Base-by-base conservation (phyloP, 2,888 invertebrate genomes). In the Bombylius discolor region DNA sequence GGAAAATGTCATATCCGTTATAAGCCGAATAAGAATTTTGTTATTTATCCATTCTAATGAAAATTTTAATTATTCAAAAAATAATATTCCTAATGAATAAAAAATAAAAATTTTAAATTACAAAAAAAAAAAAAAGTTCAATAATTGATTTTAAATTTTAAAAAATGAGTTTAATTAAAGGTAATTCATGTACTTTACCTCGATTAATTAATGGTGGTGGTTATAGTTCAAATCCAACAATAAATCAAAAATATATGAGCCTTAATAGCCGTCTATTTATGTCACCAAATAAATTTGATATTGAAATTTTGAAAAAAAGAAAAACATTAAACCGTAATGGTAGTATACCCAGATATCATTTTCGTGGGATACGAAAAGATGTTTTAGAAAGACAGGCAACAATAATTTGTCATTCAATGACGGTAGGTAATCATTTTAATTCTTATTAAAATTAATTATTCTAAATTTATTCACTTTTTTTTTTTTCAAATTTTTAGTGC, bases 331-430 rank as follows among this genome's bases (percentile, higher is more conserved):
- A 70, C 55, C 64, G 68, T 57, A 78, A 78, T 68, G 80, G 80
- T 23, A 78, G 73, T 59, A 79, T 79, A 51, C 77, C 81, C 52
- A 78, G 81, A 67, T 82, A 81, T 70, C 80, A 80, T 68, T 88
- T 89, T 71, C 81, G 88, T 65, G 89, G 89, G 46, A 77, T 89
- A 58, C 87, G 84, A 68, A 89, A 85, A 71, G 85, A 87, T 66
- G 79, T 84, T 66, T 69, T 89, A 61, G 84, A 85, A 62, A 77
- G 81, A 63, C 85, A 85, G 73, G 84, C 85, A n/a, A 83, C 81
- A 67, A 75, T 84, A 63, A 79, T 85, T 66, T 80, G 88, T 63
- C 84, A 85, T 70, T 82, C 81, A 52, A 87, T 89, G 87, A 89
- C 89, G 71, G 89, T 89, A 79, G 80, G 87, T 85, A 61, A 48